These are phyloP conservation scores for Phthorimaea operculella DNA, from an alignment of 1,140 invertebrate species.

Conservation along the genomic window DNA sequence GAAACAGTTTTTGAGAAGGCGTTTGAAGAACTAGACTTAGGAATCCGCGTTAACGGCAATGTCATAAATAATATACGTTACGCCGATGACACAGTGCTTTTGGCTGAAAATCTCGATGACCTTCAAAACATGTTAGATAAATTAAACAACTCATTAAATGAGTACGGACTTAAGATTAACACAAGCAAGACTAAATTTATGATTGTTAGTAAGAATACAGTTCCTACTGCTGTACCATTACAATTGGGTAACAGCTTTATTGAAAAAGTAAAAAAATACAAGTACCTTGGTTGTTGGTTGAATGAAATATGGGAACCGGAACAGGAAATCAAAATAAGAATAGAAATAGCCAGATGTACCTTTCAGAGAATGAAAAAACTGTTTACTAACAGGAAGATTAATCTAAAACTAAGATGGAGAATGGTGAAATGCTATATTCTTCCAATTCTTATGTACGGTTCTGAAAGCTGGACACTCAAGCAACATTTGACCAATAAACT, in stretches of 20 bases:
- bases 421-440: conserved; percentile 2
- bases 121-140: too few relatives aligned
- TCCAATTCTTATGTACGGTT: background rate
- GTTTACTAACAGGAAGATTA: background rate
- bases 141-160: too few relatives aligned
- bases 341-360: background rate
- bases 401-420: background rate
- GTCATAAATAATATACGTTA: too few relatives aligned
- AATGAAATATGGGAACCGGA: background rate
- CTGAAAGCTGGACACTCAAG: background rate
- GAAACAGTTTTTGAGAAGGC: too few relatives aligned
- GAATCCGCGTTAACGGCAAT: too few relatives aligned
- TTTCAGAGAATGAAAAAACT: background rate
- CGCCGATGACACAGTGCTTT: too few relatives aligned
- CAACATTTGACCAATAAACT: too few relatives aligned
- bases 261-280: background rate
- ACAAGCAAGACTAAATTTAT: background rate
- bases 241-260: background rate
- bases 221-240: background rate
- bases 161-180: too few relatives aligned
- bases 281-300: conserved; percentile 1
- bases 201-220: background rate
- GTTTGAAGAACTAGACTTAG: too few relatives aligned
- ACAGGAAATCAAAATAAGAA: background rate
- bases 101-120: too few relatives aligned